phyloP scores from a whole-genome alignment of 2,888 invertebrate genomes.

The Biston betularia region DNA sequence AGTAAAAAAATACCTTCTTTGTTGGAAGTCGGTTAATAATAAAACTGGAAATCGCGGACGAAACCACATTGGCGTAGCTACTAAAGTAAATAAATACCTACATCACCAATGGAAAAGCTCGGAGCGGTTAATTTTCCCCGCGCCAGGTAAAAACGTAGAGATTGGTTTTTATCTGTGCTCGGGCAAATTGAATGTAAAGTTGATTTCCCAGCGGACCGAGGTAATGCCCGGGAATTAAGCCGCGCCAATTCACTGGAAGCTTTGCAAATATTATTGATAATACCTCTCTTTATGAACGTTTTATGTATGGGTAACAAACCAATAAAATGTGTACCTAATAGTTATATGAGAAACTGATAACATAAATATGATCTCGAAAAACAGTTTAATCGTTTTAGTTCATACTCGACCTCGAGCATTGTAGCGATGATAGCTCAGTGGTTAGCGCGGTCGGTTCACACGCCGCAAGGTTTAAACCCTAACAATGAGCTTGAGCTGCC shows the following conservation, averaged over 20 bases:
- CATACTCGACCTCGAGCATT: neutral
- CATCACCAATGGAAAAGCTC: constrained; percentile 21
- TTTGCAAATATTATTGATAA: constrained; percentile 83
- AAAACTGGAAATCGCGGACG: neutral
- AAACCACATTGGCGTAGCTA: neutral
- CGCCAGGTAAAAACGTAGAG: constrained; percentile 72
- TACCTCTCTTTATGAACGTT: constrained; percentile 58
- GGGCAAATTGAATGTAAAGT: constrained; percentile 84
- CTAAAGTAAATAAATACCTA: constrained; percentile 18
- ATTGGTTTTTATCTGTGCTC: constrained; percentile 83
- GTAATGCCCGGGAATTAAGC: constrained; percentile 76
- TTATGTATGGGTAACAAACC: constrained; percentile 58
- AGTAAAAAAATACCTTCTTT: neutral
- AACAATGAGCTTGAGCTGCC: no score
- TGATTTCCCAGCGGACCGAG: constrained; percentile 80
- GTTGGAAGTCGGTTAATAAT: no score
- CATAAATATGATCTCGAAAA: no score
- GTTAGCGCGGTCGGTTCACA: no score
- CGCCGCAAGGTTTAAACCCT: no score
- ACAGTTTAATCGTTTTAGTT: neutral
- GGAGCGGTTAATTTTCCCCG: constrained; percentile 41
- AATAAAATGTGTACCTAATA: constrained; percentile 17
- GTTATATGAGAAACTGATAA: no score
- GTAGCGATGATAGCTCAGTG: no score
- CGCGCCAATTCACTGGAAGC: constrained; percentile 79